Percentiles rank a stretch among this genome's conserved stretches.
Evolutionary conservation across 2,113 vertebrate genomes (phyloP).

Genomic region (Mionectes macconnelli): DNA sequence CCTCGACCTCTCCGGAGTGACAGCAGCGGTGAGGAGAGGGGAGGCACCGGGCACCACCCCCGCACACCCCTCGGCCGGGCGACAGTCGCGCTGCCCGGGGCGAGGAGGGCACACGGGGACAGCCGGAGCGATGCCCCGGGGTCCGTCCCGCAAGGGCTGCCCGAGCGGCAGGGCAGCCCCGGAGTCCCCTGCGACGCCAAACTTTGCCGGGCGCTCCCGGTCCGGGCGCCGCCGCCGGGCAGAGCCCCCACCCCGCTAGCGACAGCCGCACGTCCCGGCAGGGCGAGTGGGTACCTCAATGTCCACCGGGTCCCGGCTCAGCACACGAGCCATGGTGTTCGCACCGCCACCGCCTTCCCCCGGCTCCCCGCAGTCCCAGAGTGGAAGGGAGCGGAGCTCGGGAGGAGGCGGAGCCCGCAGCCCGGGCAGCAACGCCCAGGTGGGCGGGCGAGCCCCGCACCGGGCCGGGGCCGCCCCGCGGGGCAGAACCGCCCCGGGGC

Average conservation of each 20-base stretch:
- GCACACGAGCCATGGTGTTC: slow-evolving; percentile 73
- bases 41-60: neutral
- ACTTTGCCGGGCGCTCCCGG: neutral
- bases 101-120: neutral
- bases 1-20: neutral
- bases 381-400: neutral
- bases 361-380: neutral
- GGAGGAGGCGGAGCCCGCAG: neutral
- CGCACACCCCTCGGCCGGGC: neutral
- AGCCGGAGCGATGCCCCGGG: neutral
- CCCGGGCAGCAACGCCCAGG: neutral
- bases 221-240: neutral
- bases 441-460: neutral
- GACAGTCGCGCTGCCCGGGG: neutral
- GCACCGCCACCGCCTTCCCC: neutral
- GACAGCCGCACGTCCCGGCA: neutral
- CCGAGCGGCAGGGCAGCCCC: neutral
- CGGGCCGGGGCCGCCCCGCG: neutral
- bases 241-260: neutral
- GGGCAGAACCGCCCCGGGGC: neutral
- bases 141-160: neutral
- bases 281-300: slow-evolving; percentile 79
- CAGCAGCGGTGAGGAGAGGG: neutral
- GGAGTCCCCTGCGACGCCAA: neutral
- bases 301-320: slow-evolving; percentile 82